Conservation (phyloP, 2,888 invertebrate genomes). For the Clanis bilineata region DNA sequence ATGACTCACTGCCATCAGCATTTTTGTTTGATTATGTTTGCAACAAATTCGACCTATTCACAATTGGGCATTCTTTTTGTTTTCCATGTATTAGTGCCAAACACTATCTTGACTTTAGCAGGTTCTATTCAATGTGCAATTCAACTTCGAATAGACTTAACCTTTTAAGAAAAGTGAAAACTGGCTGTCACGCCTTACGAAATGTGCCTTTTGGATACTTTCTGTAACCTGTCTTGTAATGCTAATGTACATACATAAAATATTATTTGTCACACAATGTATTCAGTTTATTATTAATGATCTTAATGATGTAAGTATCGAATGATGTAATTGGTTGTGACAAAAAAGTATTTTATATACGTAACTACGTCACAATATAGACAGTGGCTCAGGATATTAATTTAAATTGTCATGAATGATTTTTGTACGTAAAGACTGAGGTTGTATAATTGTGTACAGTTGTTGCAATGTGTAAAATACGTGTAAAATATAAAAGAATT, state of each 20-base stretch:
- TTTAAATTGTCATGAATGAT: constrained; percentile 34
- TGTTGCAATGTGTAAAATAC: constrained; percentile 62
- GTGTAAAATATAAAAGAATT: constrained; percentile 37
- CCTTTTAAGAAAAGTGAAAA: not conserved
- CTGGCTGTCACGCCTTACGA: constrained; percentile 50
- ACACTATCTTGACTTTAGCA: constrained; percentile 9
- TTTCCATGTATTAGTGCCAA: constrained; percentile 23
- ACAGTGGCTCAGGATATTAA: constrained; percentile 19
- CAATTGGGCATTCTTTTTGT: not conserved
- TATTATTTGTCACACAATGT: constrained; percentile 49
- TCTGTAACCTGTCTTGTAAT: constrained; percentile 33
- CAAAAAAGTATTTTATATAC: constrained; percentile 50
- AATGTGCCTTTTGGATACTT: constrained; percentile 63
- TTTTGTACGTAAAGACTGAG: constrained; percentile 64
- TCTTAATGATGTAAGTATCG: constrained; percentile 20
- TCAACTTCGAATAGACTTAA: constrained; percentile 20
- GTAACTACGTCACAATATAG: constrained; percentile 17
- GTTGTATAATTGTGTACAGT: constrained; percentile 63
- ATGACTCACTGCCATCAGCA: constrained; percentile 21
- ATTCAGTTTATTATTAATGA: constrained; percentile 21
- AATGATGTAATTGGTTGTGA: constrained; percentile 40
- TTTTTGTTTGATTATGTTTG: constrained; percentile 23
- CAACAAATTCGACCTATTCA: not conserved
- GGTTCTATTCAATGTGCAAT: constrained; percentile 16
- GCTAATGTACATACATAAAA: constrained; percentile 46